Conservation (phyloP, 2,888 invertebrate genomes). For the Mythimna ferrago region DNA sequence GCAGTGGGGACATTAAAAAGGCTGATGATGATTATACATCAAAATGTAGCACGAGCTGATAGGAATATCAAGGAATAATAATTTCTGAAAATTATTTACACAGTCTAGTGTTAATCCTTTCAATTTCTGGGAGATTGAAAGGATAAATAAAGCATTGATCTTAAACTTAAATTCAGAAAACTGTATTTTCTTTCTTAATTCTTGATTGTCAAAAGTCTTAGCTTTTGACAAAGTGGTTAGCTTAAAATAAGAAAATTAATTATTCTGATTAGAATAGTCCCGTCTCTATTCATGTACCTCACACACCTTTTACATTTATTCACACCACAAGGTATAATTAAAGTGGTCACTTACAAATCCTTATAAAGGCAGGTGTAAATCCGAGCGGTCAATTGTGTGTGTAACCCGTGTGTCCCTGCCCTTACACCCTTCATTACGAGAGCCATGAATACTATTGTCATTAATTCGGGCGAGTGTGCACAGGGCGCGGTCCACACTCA, state of each 20-base stretch:
- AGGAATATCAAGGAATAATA: too few species aligned
- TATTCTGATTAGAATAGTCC: not conserved
- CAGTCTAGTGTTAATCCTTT: not conserved
- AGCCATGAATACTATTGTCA: conserved; percentile 62
- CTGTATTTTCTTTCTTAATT: not conserved
- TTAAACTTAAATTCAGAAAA: not conserved
- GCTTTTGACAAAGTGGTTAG: too few species aligned
- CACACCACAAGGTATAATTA: conserved; percentile 47
- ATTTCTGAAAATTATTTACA: not conserved
- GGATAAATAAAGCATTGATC: not conserved
- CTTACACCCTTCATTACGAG: conserved; percentile 43
- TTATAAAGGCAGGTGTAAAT: conserved; percentile 54
- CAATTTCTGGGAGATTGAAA: not conserved
- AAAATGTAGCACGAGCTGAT: too few species aligned
- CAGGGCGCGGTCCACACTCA: conserved; percentile 42
- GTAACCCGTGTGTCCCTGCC: conserved; percentile 17
- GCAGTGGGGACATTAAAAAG: too few species aligned
- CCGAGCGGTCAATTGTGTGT: conserved; percentile 43
- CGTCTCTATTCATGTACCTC: not conserved
- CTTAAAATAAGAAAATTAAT: too few species aligned
- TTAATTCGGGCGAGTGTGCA: conserved; percentile 56
- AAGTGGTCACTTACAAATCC: conserved; percentile 32
- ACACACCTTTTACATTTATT: conserved; percentile 30
- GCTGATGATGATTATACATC: too few species aligned
- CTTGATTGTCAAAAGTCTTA: not conserved